Evolutionary conservation across 2,113 vertebrate genomes (phyloP).

Genomic region (Todiramphus chloris): DNA sequence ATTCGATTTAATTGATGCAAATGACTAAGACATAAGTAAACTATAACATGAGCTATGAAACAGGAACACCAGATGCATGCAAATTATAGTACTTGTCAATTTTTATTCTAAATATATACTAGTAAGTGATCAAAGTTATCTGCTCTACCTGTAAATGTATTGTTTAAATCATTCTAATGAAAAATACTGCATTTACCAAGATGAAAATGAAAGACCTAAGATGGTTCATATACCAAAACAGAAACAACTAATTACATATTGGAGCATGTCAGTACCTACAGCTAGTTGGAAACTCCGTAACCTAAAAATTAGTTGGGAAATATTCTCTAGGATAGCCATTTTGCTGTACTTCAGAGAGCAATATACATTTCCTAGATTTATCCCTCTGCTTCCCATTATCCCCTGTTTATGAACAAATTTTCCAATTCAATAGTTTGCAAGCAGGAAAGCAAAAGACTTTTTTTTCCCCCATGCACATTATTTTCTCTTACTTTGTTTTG

Average conservation of each 20-base stretch:
- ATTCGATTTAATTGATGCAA: conserved; percentile 67
- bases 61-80: neutral
- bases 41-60: conserved; percentile 52
- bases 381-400: neutral
- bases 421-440: neutral
- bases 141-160: neutral
- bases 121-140: neutral
- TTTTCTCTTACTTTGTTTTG: neutral
- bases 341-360: neutral
- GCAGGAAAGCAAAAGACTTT: neutral
- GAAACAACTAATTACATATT: neutral
- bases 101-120: neutral
- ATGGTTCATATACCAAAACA: neutral
- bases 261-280: neutral
- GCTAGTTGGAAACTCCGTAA: neutral
- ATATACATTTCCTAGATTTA: neutral
- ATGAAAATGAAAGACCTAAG: neutral
- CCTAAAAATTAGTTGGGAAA: neutral
- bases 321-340: neutral
- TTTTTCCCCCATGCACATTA: neutral
- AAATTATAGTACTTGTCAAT: neutral
- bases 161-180: neutral
- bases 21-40: conserved; percentile 53
- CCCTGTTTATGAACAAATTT: neutral
- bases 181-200: neutral